These are phyloP conservation scores for Flexamia atlantica DNA, from an alignment of 2,888 invertebrate species.

Conservation along the genomic window DNA sequence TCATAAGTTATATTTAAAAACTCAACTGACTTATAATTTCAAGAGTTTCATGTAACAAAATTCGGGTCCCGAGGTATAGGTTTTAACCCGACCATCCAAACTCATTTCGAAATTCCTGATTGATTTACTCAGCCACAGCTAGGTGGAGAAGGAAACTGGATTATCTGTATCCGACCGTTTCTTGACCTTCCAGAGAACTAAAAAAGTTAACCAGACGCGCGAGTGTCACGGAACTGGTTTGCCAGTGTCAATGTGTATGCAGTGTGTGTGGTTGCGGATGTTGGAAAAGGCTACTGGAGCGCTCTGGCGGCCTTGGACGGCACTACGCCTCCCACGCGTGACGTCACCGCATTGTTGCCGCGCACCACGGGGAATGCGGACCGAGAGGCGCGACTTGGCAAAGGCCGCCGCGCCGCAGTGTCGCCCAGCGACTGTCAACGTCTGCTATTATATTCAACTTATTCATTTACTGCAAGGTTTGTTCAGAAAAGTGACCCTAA, in stretches of 20 bases:
- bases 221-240: neutral
- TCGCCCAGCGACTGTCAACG: too few relatives aligned
- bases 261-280: neutral
- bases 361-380: conserved; percentile 20
- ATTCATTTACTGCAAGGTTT: too few relatives aligned
- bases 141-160: neutral
- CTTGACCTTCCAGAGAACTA: neutral
- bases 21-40: too few relatives aligned
- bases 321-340: neutral
- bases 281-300: neutral
- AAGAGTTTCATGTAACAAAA: too few relatives aligned
- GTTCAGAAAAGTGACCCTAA: too few relatives aligned
- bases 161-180: neutral
- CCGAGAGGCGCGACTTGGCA: conserved; percentile 1
- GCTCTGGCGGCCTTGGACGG: neutral
- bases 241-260: too few relatives aligned
- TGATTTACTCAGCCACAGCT: neutral
- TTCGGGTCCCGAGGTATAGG: too few relatives aligned
- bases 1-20: too few relatives aligned
- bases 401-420: neutral
- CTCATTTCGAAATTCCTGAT: too few relatives aligned
- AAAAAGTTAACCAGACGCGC: neutral
- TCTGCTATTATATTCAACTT: too few relatives aligned
- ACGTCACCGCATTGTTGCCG: conserved; percentile 1
- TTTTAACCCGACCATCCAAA: too few relatives aligned